These are phyloP conservation scores for Drosophila phalerata DNA, from an alignment of 2,888 invertebrate genomes.

Conservation along the genomic window DNA sequence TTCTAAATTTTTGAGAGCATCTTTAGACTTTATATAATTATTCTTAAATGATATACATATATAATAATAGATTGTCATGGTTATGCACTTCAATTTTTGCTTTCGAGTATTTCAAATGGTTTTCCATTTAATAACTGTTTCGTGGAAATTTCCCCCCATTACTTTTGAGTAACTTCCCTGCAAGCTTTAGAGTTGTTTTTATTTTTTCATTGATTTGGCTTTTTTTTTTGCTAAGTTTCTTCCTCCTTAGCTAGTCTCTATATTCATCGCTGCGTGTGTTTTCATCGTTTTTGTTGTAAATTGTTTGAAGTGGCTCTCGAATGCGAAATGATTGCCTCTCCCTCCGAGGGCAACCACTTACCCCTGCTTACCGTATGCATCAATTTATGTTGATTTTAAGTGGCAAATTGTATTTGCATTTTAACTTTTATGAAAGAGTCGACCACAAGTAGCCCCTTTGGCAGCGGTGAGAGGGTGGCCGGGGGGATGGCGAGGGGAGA, in stretches of 20 bases:
- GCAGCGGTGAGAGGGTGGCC: neutral
- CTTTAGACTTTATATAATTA: neutral
- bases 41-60: constrained; percentile 21
- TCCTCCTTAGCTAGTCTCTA: constrained; percentile 6
- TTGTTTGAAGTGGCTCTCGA: constrained; percentile 69
- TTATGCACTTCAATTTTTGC: constrained; percentile 1
- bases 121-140: constrained; percentile 35
- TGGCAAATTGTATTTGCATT: constrained; percentile 81
- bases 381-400: constrained; percentile 76
- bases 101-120: constrained; percentile 14
- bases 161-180: neutral
- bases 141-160: constrained; percentile 18
- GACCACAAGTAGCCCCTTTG: constrained; percentile 72
- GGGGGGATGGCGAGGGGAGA: neutral
- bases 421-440: constrained; percentile 58
- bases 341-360: constrained; percentile 21
- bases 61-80: constrained; percentile 35
- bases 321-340: constrained; percentile 46
- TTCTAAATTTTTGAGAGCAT: neutral
- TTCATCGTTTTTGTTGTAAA: constrained; percentile 56
- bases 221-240: constrained; percentile 20
- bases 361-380: constrained; percentile 35
- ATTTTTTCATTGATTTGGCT: constrained; percentile 53
- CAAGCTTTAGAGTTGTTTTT: constrained; percentile 19
- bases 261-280: constrained; percentile 5